phyloP scores from a whole-genome alignment of 2,888 invertebrate genomes.

The Drosophila demipolita region DNA sequence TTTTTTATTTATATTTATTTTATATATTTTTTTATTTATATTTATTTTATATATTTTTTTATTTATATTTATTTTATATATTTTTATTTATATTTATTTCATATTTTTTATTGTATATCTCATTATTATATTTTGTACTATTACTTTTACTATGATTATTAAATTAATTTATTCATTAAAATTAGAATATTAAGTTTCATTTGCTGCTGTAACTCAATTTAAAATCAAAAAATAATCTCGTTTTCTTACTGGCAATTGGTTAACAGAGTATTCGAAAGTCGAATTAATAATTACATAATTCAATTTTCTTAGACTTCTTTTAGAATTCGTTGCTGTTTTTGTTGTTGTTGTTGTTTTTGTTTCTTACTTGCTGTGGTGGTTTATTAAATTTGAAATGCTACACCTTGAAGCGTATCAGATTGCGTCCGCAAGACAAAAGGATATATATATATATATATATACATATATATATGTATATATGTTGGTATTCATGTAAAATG shows the following conservation, averaged over 20 bases:
- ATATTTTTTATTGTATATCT: neutral
- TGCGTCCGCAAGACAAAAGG: slow-evolving; percentile 68
- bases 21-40: no score
- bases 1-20: no score
- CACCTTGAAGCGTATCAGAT: slow-evolving; percentile 74
- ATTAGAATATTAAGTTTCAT: neutral
- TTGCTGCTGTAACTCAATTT: neutral
- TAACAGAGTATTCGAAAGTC: slow-evolving; percentile 16
- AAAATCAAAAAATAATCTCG: neutral
- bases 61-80: no score
- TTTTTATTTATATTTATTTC: neutral
- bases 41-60: no score
- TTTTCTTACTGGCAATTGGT: neutral
- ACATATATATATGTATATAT: slow-evolving; percentile 8
- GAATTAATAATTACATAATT: neutral
- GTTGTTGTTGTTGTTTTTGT: slow-evolving; percentile 11
- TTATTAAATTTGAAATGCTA: slow-evolving; percentile 79
- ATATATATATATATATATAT: slow-evolving; percentile 24
- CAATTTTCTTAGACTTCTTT: slow-evolving; percentile 3
- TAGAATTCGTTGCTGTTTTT: slow-evolving; percentile 6
- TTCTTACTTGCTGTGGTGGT: slow-evolving; percentile 47
- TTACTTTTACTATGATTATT: neutral
- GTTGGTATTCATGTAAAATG: slow-evolving; percentile 71
- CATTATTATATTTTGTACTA: neutral
- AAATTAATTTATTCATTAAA: neutral